A percentile compares a stretch with the other conserved stretches of the same genome.
These are phyloP conservation scores for Eremophila alpestris DNA, from an alignment of 2,797 vertebrate genomes.

Conservation along the genomic window DNA sequence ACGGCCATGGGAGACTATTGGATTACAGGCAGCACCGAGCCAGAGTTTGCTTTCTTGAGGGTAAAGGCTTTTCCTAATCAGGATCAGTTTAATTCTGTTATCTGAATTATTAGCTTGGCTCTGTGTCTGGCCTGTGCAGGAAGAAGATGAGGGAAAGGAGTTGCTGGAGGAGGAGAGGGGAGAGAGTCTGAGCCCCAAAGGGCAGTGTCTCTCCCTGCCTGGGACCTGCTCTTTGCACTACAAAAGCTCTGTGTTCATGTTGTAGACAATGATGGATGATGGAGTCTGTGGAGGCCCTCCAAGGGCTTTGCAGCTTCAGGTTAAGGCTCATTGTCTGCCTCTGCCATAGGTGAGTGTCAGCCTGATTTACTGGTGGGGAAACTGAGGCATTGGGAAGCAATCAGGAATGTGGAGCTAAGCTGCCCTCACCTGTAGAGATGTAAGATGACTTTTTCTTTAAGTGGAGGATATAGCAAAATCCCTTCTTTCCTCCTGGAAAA, in stretches of 20 bases:
- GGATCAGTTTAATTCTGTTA: conserved; percentile 68
- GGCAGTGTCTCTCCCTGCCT: neutral
- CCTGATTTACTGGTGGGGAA: neutral
- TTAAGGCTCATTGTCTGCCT: neutral
- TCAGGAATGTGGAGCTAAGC: neutral
- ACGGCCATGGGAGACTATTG: conserved; percentile 43
- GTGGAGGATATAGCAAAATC: neutral
- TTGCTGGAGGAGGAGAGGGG: neutral
- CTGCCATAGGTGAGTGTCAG: neutral
- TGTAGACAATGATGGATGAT: neutral
- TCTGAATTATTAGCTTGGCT: conserved; percentile 63
- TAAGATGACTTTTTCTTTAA: neutral
- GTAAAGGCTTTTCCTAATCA: conserved; percentile 63
- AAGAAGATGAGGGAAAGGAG: neutral
- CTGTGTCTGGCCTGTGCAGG: conserved; percentile 18
- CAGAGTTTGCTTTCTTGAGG: conserved; percentile 38
- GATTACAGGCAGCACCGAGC: conserved; percentile 49
- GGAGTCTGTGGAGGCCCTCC: neutral
- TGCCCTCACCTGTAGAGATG: neutral
- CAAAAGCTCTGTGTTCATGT: fast-evolving
- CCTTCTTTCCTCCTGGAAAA: conserved; percentile 8
- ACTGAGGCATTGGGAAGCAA: neutral
- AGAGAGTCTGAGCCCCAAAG: neutral
- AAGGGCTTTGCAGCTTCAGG: neutral
- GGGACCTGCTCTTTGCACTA: neutral